Evolutionary conservation across 2,888 invertebrate genomes (phyloP), one percentile per base, ranked within the genome.

Genomic region (Crocallis elinguaria): DNA sequence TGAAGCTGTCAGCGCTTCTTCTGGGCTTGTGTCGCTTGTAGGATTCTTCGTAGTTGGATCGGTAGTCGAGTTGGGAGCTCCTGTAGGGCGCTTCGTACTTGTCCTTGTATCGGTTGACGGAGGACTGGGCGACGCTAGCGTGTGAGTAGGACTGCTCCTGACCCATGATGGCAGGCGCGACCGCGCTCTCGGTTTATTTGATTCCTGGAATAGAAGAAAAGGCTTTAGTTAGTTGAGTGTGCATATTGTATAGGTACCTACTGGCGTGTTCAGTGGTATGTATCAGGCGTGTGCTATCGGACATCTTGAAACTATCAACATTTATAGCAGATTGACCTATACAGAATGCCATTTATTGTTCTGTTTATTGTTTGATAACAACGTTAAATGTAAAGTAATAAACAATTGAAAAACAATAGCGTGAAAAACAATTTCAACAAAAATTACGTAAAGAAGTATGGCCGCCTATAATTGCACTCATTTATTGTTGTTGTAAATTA

Each of bases 71-170:
- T 32, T 58, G 60, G 17, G 64, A 49, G 62, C 70, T 74, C 49
- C 81, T 74, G 67, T 80, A 84, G 21, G 75, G 76, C 45, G 79
- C 73, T 54, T 85, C 83, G 86, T 82, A 85, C 55, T 82, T 82
- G 53, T 87, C 84, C 56, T 78, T 80, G 71, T 83, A 84, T 44
- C 81, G 77, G 58, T 81, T 79, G 52, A 75, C 77, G 71, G 79
- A 78, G 29, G 79, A 67, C 37, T 55, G 61, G 35, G 55, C 39
- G 66, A 76, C 78, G 68, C 79, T 82, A 78, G 82, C 76, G 76
- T 86, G 86, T 57, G 80, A 73, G 75, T 82, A 87, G 41, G 91
- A 91, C 68, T 90, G 90, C 60, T 90, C 88, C 72, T 90, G 91
- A 68, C 90, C 91, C 91, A 91, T 90, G 77, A 62, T 86, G 79